A percentile compares a stretch with the other conserved stretches of the same genome.
Conservation (phyloP, 2,888 invertebrate genomes). For the Bugula neritina region DNA sequence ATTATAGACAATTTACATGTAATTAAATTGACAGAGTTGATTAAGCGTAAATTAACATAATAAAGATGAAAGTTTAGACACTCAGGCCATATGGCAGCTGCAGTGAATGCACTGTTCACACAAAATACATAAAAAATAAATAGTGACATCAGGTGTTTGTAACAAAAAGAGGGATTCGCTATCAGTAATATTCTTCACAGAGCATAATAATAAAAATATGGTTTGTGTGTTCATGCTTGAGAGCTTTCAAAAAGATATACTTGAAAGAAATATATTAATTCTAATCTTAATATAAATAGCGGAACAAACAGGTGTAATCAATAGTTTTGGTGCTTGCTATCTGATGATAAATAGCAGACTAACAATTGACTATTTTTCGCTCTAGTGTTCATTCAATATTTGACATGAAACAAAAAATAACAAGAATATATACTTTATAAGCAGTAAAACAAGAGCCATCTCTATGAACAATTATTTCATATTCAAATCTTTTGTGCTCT, state of each 20-base stretch:
- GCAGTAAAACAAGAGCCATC: not conserved
- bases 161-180: not conserved
- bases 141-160: constrained; percentile 3
- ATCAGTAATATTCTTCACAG: not conserved
- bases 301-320: constrained; percentile 18
- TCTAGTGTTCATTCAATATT: not conserved
- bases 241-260: not conserved
- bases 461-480: not conserved
- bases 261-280: not conserved
- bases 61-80: constrained; percentile 4
- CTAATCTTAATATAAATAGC: constrained; percentile 19
- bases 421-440: constrained; percentile 20
- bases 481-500: not conserved
- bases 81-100: constrained; percentile 19
- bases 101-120: not conserved
- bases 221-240: constrained; percentile 23
- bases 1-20: constrained; percentile 4
- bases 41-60: constrained; percentile 18
- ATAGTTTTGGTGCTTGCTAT: not conserved
- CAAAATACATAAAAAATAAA: constrained; percentile 23
- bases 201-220: constrained; percentile 23
- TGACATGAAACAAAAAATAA: not conserved
- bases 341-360: constrained; percentile 4
- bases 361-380: constrained; percentile 14
- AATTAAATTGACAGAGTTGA: constrained; percentile 13